Evolutionary conservation across 2,888 invertebrate genomes (phyloP).

Genomic region (Dione vanillae): DNA sequence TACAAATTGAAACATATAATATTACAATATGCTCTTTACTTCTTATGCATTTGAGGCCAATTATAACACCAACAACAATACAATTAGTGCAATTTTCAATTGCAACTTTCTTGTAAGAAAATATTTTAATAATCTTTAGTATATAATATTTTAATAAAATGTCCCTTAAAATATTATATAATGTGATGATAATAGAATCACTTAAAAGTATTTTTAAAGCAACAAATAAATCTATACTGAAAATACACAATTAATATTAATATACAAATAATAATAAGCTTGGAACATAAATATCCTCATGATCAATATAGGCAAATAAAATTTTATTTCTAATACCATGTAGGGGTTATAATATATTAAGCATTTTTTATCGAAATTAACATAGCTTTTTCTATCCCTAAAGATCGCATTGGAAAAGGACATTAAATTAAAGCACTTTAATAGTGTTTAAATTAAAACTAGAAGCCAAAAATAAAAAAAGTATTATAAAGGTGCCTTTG

Average conservation of each 20-base stretch:
- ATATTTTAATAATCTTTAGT: not conserved
- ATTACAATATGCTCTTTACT: not conserved
- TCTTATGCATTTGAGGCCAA: not conserved
- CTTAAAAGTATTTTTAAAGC: not conserved
- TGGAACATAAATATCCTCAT: conserved; percentile 16
- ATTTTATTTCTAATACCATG: not conserved
- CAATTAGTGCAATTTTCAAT: not conserved
- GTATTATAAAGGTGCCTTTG: not conserved
- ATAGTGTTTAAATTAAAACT: not conserved
- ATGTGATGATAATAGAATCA: conserved; percentile 32
- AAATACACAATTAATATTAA: not conserved
- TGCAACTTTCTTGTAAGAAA: not conserved
- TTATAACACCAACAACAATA: not conserved
- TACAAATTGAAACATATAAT: not conserved
- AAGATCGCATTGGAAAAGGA: not conserved
- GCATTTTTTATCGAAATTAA: not conserved
- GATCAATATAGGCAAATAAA: not conserved
- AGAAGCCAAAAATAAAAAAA: not conserved
- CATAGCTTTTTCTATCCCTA: not conserved
- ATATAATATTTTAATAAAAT: conserved; percentile 12
- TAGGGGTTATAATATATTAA: not conserved
- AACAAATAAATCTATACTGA: not conserved
- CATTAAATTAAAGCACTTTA: too few species aligned
- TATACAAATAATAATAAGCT: not conserved
- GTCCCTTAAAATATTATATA: conserved; percentile 37